Evolutionary conservation across 2,797 vertebrate species (phyloP), one percentile per base, ranked within the genome.

Genomic region (Arremon aurantiirostris): DNA sequence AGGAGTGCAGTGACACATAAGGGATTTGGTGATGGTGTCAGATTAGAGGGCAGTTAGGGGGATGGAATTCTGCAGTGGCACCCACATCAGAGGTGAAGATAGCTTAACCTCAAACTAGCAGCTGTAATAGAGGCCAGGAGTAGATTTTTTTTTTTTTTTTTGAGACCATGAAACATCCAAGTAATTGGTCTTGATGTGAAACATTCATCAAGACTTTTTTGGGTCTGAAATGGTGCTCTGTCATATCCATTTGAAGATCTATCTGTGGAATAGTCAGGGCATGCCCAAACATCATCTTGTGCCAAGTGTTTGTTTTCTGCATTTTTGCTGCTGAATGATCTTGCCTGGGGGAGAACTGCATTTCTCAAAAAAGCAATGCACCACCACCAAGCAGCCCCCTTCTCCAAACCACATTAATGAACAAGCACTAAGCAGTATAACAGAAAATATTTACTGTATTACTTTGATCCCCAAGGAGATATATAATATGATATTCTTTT

Each of bases 401-500:
- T 53, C 39, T 63, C 52, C 77, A 81, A 82, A 35, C 41, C 53
- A 46, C 37, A 21, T 46, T 70, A 82, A 87, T 82, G 82, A 89
- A 52, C 26, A 73, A 72, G 56, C 52, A 52, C 19, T 4, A 59
- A 82, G 50, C 71, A 80, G 44, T 42, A 30, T 64, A 56, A 77
- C 1, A 11, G 86, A 90, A 86, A 95, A 68, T 92, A 69, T 71
- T 93, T 87, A 50, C 76, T 64, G 44, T 68, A 86, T 91, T 91
- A 39, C 37, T 84, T 93, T 94, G 39, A 66, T 90, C 77, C 57
- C 37, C 37, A 64, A 92, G 57, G 81, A 92, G 55, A 69, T 59
- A 19, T 3, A 46, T 6, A 55, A 70, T 47, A 57, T 0, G 2
- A 59, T 86, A 82, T 30, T 92, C 69, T 90, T 91, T 55, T 83